A percentile compares a stretch with the other conserved stretches of the same genome.
These are phyloP conservation scores for Myrmecobius fasciatus DNA, from an alignment of 2,113 vertebrate genomes.

Conservation along the genomic window DNA sequence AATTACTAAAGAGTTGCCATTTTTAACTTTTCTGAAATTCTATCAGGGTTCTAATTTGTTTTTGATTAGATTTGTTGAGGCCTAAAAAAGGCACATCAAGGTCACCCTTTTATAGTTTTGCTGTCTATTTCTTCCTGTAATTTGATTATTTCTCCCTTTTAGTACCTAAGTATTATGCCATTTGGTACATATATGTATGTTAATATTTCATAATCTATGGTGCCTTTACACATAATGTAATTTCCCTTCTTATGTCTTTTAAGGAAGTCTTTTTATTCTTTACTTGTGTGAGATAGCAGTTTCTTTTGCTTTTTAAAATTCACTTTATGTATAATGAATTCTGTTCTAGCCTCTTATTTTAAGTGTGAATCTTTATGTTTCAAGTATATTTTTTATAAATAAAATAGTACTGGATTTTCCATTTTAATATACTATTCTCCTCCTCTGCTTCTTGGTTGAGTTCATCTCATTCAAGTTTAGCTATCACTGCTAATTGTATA, in stretches of 20 bases:
- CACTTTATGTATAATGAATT: neutral
- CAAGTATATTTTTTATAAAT: neutral
- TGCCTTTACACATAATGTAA: neutral
- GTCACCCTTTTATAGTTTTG: neutral
- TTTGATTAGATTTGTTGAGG: neutral
- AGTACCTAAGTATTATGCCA: neutral
- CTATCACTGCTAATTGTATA: neutral
- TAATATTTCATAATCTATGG: neutral
- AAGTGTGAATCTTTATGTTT: neutral
- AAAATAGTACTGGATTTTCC: neutral
- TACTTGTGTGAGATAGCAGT: neutral
- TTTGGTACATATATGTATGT: neutral
- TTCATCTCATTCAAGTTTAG: neutral
- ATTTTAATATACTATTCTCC: neutral
- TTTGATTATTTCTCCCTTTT: neutral
- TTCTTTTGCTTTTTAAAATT: neutral
- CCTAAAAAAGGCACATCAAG: neutral
- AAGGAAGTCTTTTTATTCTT: neutral
- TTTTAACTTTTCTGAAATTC: neutral
- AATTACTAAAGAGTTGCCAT: neutral
- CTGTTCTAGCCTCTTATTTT: neutral
- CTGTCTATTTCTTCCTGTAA: neutral
- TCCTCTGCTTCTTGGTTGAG: neutral
- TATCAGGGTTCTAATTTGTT: neutral
- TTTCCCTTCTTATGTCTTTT: neutral